Evolutionary conservation across 2,113 vertebrate species (phyloP).

Genomic region (Meleagris gallopavo): DNA sequence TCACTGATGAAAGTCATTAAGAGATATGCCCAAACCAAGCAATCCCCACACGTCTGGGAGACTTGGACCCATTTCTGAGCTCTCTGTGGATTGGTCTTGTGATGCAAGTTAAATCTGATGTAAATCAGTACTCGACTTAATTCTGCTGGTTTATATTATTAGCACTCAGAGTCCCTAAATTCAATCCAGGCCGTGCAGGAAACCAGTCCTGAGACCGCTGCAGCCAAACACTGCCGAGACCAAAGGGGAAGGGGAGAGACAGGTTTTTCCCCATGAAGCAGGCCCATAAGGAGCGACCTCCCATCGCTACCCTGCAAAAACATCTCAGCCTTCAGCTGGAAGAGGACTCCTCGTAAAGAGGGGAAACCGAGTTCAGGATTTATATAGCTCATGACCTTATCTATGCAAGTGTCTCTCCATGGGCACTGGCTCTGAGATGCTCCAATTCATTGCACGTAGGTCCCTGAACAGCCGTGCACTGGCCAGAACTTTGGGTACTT

Average conservation of each 20-base stretch:
- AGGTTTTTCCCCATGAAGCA: neutral
- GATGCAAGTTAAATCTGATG: no score
- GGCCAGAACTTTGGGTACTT: neutral
- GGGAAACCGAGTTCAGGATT: neutral
- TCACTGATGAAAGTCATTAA: neutral
- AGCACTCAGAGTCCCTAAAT: neutral
- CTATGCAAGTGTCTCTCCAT: neutral
- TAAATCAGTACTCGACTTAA: no score
- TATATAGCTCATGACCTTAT: neutral
- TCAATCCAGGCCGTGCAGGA: neutral
- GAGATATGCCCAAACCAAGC: neutral
- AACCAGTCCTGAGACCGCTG: neutral
- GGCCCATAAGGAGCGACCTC: neutral
- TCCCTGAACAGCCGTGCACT: constrained; percentile 2
- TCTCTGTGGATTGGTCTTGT: neutral
- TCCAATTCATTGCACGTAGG: neutral
- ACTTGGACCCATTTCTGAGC: neutral
- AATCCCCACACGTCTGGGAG: neutral
- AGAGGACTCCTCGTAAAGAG: neutral
- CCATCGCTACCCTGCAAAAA: neutral
- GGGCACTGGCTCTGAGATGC: neutral
- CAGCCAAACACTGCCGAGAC: neutral
- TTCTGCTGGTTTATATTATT: neutral
- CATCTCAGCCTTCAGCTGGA: neutral
- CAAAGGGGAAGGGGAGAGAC: neutral